Evolutionary conservation across 2,113 vertebrate species (phyloP).

Genomic region (Coptodon bakossiorum): DNA sequence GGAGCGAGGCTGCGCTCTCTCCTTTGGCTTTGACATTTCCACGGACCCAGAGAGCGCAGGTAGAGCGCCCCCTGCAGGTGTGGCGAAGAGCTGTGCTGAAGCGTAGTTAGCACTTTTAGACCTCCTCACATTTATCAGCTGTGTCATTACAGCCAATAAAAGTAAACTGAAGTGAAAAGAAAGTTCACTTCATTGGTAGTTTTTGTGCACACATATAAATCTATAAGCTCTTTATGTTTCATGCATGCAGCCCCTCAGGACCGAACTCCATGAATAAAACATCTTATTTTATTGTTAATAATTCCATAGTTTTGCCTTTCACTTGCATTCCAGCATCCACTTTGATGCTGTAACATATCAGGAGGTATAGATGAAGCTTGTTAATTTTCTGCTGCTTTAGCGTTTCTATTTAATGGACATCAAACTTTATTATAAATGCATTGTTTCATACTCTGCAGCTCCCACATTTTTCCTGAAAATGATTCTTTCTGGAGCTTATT

Average conservation of each 20-base stretch:
- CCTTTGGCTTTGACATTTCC: slow-evolving; percentile 76
- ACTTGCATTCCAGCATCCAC: background rate
- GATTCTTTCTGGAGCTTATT: background rate
- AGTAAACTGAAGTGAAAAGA: background rate
- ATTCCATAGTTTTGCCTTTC: background rate
- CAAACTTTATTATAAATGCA: background rate
- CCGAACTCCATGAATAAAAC: background rate
- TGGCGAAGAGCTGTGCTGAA: background rate
- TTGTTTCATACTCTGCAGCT: background rate
- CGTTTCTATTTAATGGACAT: background rate
- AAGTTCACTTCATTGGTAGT: background rate
- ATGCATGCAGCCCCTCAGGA: background rate
- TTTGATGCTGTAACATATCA: background rate
- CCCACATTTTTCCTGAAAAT: background rate
- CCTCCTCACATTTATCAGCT: background rate
- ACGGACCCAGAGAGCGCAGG: slow-evolving; percentile 78
- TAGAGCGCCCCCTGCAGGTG: slow-evolving; percentile 67
- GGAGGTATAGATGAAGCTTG: background rate
- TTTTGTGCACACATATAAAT: background rate
- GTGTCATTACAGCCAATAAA: background rate
- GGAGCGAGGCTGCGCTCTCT: slow-evolving; percentile 85
- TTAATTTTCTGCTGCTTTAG: background rate
- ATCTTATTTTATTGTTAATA: background rate
- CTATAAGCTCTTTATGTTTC: background rate
- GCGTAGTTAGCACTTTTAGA: background rate